Evolutionary conservation across 1,140 invertebrate genomes (phyloP), one percentile per base, ranked within the genome.

Genomic region (Probaryconus sp.): DNA sequence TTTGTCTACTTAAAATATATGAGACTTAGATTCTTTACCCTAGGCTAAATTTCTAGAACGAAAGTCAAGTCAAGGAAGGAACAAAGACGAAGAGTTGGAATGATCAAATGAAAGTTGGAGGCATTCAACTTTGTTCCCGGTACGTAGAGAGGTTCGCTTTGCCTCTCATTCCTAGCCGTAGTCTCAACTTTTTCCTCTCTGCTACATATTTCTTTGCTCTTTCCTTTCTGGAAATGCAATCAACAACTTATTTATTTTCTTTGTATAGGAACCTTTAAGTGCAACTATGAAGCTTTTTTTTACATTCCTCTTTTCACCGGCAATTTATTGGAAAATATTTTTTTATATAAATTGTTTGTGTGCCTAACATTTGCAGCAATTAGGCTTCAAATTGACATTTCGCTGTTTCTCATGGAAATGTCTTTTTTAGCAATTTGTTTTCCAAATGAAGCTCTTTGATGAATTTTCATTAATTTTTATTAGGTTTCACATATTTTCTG

Each of bases 181-280:
- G 35, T 50, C 42, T 37, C 14, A 48, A 30, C 31, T 67, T 55
- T 56, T 67, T 67, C 21, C 28, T 45, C 30, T 16, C 18, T 18
- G 24, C 17, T 43, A 43, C 43, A 50, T 30, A 42, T 68, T 58
- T 68, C 42, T 33, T 50, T 5, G 16, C 33, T 50, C 51, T 50
- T 58, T 50, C 18, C 43, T 67, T 30, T 45, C 33, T 30, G 31
- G 26, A 58, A 58, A 68, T 33, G 45, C 64, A 68, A 56, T 65
- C 61, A 55, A 65, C 48, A 37, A 45, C 21, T 65, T 65, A 65
- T 65, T 65, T 65, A 65, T 65, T 65, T 55, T 47, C 50, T 65
- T 55, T 55, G 28, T n/a, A 33, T 18, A 10, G 35, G 18, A 48
- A 43, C 28, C 60, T 28, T 43, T 43, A 51, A 43, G 17, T 51